Percentiles rank a stretch among this genome's conserved stretches.
These are phyloP conservation scores for Atherinosoma microstoma DNA, from an alignment of 2,797 vertebrate species.

Conservation along the genomic window DNA sequence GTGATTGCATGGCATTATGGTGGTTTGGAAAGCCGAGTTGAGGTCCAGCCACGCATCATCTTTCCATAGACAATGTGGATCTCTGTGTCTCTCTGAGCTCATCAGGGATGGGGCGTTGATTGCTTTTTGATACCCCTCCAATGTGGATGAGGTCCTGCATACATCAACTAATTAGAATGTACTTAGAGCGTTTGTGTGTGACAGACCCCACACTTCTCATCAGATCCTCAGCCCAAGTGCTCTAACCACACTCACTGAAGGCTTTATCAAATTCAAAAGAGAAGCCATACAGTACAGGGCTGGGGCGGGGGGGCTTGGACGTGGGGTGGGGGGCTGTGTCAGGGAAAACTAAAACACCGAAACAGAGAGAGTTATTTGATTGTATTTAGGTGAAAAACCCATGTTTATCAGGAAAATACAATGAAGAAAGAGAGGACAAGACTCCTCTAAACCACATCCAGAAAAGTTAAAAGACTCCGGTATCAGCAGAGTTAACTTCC, in stretches of 20 bases:
- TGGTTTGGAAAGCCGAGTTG: conserved; percentile 73
- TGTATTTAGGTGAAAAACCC: conserved; percentile 20
- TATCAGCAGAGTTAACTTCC: conserved; percentile 39
- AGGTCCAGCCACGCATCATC: conserved; percentile 80
- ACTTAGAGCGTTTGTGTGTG: conserved; percentile 71
- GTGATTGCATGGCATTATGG: conserved; percentile 85
- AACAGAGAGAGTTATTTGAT: conserved; percentile 39
- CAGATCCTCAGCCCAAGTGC: conserved; percentile 78
- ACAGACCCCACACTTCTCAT: conserved; percentile 78
- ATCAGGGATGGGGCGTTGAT: conserved; percentile 89
- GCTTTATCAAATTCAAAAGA: conserved; percentile 74
- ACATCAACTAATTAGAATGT: conserved; percentile 86
- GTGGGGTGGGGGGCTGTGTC: conserved; percentile 1
- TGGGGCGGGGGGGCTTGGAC: conserved; percentile 2
- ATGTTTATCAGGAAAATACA: conserved; percentile 17
- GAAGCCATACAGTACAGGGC: conserved; percentile 44
- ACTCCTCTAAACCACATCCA: conserved; percentile 25
- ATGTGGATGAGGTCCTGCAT: conserved; percentile 86
- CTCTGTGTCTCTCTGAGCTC: conserved; percentile 82
- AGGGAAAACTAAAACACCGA: conserved; percentile 46
- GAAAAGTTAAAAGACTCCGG: conserved; percentile 10
- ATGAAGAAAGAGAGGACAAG: conserved; percentile 18
- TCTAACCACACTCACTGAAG: conserved; percentile 70
- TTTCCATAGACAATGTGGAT: conserved; percentile 83
- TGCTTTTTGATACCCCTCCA: conserved; percentile 90